Evolutionary conservation across 2,797 vertebrate genomes (phyloP), one percentile per base, ranked within the genome.

Genomic region (Lacerta bilineata): DNA sequence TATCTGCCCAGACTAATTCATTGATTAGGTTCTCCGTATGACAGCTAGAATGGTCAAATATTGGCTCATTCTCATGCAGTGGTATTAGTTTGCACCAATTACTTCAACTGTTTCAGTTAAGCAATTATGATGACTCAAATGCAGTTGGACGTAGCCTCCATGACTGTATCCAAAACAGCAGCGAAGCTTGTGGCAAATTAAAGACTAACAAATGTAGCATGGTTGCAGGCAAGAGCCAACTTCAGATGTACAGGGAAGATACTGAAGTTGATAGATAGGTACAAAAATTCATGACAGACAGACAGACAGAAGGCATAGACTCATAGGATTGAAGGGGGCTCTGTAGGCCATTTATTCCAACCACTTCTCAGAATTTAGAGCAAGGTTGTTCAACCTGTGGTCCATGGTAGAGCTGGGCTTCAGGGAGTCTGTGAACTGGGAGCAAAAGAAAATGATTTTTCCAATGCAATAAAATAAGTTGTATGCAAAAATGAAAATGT

Each of bases 1-100:
- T 98, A 98, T 98, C 97, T 97, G 97, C 96, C 97, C 95, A 96
- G 97, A 97, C 97, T 97, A 95, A 97, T 96, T 96, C 97, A 98
- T 98, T 96, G 98, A 98, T 98, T 95, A 91, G 86, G 93, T 95
- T 97, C 96, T 96, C 97, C 96, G 95, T 95, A 95, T 94, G 96
- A 97, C 95, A 98, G 96, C 93, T 96, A 93, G 94, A 96, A 97
- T 97, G 93, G 97, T 96, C 97, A 97, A 97, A 97, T 96, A 96
- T 97, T 97, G 97, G 96, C 94, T 96, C 92, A 93, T 95, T 95
- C 97, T 97, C 95, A 95, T 90, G 95, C 96, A 97, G 96, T 93
- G 93, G 93, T 90, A 96, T 96, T 97, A 93, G 94, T 97, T 96
- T 96, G 96, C 95, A 96, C 96, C 95, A 97, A 97, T 98, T 97